These are phyloP conservation scores for Paralichthys olivaceus DNA, from an alignment of 2,113 vertebrate genomes.

Conservation along the genomic window DNA sequence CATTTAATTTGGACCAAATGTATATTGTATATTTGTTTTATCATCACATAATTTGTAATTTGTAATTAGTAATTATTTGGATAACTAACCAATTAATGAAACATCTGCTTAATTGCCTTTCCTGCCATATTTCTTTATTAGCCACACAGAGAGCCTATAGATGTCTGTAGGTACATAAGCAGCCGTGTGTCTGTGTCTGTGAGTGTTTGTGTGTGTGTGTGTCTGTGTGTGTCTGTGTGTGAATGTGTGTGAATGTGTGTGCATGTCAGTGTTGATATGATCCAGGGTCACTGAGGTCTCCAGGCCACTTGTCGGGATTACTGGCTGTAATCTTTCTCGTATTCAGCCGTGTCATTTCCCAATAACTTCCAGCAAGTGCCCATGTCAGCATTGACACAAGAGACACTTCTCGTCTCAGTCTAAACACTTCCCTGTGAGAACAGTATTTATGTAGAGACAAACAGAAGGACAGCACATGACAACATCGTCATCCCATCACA, in stretches of 20 bases:
- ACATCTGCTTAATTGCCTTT: conserved; percentile 7
- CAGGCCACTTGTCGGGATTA: conserved; percentile 36
- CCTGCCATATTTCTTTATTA: conserved; percentile 1
- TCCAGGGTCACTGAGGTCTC: conserved; percentile 23
- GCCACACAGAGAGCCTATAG: neutral
- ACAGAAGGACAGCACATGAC: conserved; percentile 26
- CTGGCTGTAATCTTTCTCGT: conserved; percentile 30
- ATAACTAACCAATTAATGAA: conserved; percentile 8
- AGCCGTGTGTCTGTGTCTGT: neutral
- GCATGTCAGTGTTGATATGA: no score
- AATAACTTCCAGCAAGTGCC: conserved; percentile 37
- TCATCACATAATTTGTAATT: neutral
- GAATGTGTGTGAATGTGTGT: no score
- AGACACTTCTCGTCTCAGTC: conserved; percentile 22
- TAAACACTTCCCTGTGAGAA: conserved; percentile 3
- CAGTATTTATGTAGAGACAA: conserved; percentile 16
- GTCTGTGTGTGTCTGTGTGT: neutral
- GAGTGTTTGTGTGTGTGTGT: no score
- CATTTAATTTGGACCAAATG: no score
- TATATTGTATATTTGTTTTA: no score
- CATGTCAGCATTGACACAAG: conserved; percentile 25
- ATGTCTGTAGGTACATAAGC: neutral
- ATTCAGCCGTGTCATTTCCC: conserved; percentile 32
- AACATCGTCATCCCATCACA: conserved; percentile 39
- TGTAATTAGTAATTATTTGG: neutral